Evolutionary conservation across 2,113 vertebrate species (phyloP).

Genomic region (Atlantisia rogersi): DNA sequence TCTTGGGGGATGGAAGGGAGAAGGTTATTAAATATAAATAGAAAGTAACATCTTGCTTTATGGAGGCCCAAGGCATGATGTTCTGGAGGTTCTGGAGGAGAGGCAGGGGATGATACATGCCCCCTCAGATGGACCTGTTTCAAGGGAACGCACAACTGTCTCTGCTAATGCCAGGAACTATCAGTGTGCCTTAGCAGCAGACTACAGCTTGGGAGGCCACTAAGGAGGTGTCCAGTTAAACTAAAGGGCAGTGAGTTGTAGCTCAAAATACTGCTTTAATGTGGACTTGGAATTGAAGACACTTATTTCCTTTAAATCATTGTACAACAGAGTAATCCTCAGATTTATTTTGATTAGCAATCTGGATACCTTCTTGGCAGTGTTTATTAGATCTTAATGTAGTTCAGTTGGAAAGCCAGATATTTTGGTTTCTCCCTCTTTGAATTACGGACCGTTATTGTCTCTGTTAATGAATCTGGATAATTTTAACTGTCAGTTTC

Average conservation of each 20-base stretch:
- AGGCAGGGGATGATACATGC: accelerated
- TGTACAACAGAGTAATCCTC: constrained; percentile 42
- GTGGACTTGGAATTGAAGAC: background rate
- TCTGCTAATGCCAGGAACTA: background rate
- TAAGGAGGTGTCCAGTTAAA: background rate
- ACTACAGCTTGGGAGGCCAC: background rate
- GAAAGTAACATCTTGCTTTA: constrained; percentile 7
- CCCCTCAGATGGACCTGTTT: background rate
- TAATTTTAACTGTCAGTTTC: constrained; percentile 62
- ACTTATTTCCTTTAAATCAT: constrained; percentile 17
- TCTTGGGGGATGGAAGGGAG: background rate
- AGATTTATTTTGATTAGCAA: constrained; percentile 69
- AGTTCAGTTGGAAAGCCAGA: constrained; percentile 36
- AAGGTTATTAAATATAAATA: constrained; percentile 40
- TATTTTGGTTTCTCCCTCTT: constrained; percentile 42
- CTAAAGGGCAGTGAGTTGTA: background rate
- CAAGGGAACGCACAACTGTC: background rate
- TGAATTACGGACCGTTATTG: constrained; percentile 53
- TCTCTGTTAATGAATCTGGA: constrained; percentile 65
- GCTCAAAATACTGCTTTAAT: background rate
- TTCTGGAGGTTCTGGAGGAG: background rate
- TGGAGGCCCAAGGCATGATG: background rate
- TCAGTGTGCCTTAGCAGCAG: background rate
- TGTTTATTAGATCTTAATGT: constrained; percentile 53
- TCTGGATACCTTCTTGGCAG: constrained; percentile 68